Percentiles rank a stretch among this genome's conserved stretches.
phyloP scores from a whole-genome alignment of 53 echinoderm and acorn worm genomes.

The Henricia sp. region DNA sequence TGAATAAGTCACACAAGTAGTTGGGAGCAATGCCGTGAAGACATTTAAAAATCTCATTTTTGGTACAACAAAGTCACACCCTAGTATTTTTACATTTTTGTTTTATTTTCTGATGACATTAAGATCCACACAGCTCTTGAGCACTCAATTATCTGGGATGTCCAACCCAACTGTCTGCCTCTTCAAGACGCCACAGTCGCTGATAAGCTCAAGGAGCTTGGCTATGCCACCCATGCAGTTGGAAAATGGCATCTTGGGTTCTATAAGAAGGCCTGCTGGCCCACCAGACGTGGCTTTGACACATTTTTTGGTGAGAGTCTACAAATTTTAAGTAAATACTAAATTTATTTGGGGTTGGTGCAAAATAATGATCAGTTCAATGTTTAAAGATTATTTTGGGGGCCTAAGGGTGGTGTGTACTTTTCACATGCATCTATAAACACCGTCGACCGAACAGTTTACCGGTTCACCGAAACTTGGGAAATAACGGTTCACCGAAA shows the following conservation, averaged over 20 bases:
- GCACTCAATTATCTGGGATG: slow-evolving; percentile 62
- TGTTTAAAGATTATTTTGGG: too few species aligned
- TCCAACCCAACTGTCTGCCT: slow-evolving; percentile 71
- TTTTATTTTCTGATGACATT: not conserved
- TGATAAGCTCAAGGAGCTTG: slow-evolving; percentile 59
- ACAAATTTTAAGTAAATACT: not conserved
- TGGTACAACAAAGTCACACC: not conserved
- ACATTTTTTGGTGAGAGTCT: slow-evolving; percentile 68
- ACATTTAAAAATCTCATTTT: not conserved
- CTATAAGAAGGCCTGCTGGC: slow-evolving; percentile 68
- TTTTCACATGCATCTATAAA: too few species aligned
- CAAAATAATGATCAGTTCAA: too few species aligned
- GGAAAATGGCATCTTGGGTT: slow-evolving; percentile 70
- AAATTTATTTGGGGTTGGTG: not conserved
- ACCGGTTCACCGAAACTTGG: too few species aligned
- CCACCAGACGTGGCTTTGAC: slow-evolving; percentile 65
- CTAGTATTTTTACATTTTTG: not conserved
- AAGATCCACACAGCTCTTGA: slow-evolving; percentile 80
- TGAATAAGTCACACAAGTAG: too few species aligned
- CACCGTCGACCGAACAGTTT: too few species aligned
- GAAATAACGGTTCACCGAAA: too few species aligned
- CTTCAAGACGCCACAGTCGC: slow-evolving; percentile 59
- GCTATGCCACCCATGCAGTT: slow-evolving; percentile 66
- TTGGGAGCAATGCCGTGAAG: not conserved
- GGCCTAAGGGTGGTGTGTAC: too few species aligned